Base-by-base conservation (phyloP, 1,140 invertebrate genomes). In the Ditylenchus dipsaci region DNA sequence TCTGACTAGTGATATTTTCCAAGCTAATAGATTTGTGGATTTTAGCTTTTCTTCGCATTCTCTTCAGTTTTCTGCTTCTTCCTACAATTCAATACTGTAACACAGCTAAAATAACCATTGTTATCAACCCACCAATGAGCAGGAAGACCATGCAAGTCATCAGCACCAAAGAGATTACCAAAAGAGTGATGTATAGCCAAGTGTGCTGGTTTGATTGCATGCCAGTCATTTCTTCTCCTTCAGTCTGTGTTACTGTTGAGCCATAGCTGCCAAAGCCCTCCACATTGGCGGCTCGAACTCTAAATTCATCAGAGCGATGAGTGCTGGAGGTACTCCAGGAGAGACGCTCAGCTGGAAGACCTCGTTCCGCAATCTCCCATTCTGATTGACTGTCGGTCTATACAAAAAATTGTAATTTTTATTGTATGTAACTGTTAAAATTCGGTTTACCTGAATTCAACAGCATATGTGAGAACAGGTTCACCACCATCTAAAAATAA, bases 341-440 rank as follows among this genome's bases (percentile, higher is more conserved):
- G 21, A 70, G 53, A n/a, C 56, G 60, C 21, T 76, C 75, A 5
- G 71, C 63, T 26, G 79, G 76, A 13, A 81, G 45, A 1, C 78
- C 78, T 53, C 79, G 21, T 65, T 82, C 80, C 13, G 81, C 81
- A 23, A 83, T 82, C 30, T 82, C 78, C 80, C 80, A 82, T 49
- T 82, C 80, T 5, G 73, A 59, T 1, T 80, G 76, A 60, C 65
- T 65, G 53, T 81, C 79, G 8, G 65, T 56, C 79, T 74, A 27
- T 45, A 65, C 43, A 56, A 42, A 65, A 72, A 23, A n/a, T 15
- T 19, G n/a, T 27, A n/a, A 19, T 70, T 58, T 1, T 38, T 5
- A n/a, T n/a, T n/a, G n/a, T n/a, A n/a, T n/a, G n/a, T n/a, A n/a
- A n/a, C n/a, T n/a, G n/a, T n/a, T n/a, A n/a, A n/a, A n/a, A n/a